These are phyloP conservation scores for Spilogale gracilis DNA, from an alignment of 2,113 vertebrate species.

Conservation along the genomic window DNA sequence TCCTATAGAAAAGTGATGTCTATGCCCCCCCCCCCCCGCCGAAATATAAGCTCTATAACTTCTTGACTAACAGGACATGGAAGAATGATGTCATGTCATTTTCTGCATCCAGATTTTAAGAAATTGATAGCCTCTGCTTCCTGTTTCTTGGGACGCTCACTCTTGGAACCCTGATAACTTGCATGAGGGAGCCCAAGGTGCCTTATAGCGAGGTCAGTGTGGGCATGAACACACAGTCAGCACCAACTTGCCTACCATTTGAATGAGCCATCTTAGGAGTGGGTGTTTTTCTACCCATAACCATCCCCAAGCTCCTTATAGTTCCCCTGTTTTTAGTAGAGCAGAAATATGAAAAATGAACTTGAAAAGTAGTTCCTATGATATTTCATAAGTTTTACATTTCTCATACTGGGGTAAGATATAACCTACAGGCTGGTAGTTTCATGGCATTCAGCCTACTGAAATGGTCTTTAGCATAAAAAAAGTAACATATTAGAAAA, in stretches of 20 bases:
- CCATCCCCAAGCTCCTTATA: neutral
- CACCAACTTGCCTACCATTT: neutral
- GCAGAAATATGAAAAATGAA: neutral
- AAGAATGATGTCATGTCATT: neutral
- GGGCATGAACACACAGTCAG: neutral
- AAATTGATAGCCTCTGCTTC: neutral
- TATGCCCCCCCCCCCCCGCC: neutral
- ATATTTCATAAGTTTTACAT: neutral
- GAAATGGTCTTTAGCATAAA: neutral
- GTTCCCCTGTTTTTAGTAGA: neutral
- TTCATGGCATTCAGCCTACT: neutral
- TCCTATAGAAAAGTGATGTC: neutral
- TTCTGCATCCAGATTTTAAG: neutral
- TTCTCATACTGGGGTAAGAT: neutral
- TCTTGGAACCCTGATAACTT: neutral
- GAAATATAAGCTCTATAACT: neutral
- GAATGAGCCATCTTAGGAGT: neutral
- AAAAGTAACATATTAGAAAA: constrained; percentile 39
- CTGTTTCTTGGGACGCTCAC: neutral
- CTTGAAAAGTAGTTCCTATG: neutral
- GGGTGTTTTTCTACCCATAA: too few species aligned
- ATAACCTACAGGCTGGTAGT: neutral
- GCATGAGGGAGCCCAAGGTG: neutral
- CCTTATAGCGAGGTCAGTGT: neutral
- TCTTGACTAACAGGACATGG: neutral